These are phyloP conservation scores for Proisotoma minuta DNA, from an alignment of 2,888 invertebrate species.

Conservation along the genomic window DNA sequence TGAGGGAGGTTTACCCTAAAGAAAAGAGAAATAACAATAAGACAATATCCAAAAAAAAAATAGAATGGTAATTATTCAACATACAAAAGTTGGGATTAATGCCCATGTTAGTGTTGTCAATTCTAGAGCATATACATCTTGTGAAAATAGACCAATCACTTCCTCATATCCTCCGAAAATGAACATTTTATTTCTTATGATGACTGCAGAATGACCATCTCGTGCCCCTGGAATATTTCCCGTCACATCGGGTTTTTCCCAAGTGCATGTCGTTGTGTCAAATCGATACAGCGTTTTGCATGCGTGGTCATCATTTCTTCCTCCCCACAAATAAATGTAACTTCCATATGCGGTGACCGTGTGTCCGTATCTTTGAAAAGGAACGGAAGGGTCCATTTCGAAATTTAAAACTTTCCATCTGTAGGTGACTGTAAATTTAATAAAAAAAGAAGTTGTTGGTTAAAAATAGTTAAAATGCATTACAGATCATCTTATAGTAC, in stretches of 20 bases:
- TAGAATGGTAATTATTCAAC: conserved; percentile 2
- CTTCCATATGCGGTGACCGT: conserved; percentile 76
- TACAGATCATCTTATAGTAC: too few species aligned
- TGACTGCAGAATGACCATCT: conserved; percentile 87
- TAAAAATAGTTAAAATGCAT: too few species aligned
- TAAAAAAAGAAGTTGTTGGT: too few species aligned
- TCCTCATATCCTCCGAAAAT: conserved; percentile 67
- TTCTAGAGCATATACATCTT: conserved; percentile 70
- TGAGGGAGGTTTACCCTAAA: conserved; percentile 62
- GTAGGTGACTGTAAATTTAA: conserved; percentile 52
- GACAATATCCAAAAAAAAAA: neutral
- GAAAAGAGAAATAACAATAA: conserved; percentile 10
- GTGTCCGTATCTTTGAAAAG: conserved; percentile 86
- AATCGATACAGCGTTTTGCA: conserved; percentile 78
- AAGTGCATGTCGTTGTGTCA: conserved; percentile 57
- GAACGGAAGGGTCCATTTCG: conserved; percentile 53
- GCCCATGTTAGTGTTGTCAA: conserved; percentile 69
- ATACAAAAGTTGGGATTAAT: conserved; percentile 49
- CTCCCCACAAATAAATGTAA: conserved; percentile 85
- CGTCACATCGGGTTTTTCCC: conserved; percentile 62
- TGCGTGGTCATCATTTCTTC: conserved; percentile 72
- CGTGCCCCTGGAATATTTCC: conserved; percentile 74
- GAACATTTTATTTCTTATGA: conserved; percentile 52
- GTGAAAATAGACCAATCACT: conserved; percentile 70
- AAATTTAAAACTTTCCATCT: conserved; percentile 55